phyloP scores from a whole-genome alignment of 2,888 invertebrate genomes.

The Macropis europaea region DNA sequence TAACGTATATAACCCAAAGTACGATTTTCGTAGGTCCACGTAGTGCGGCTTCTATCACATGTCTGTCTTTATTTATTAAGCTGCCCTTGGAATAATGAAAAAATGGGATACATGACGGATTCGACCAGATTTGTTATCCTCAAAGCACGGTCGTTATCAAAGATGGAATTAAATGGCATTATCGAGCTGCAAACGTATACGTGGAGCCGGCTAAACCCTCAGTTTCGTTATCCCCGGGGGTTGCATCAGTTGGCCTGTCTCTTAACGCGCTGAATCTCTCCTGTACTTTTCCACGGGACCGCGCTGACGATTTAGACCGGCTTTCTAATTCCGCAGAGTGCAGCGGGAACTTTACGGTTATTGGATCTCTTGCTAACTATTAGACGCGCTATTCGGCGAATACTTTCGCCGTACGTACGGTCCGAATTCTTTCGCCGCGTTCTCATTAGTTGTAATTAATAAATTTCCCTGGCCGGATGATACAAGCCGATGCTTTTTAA shows the following conservation, averaged over 20 bases:
- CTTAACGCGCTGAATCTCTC: constrained; percentile 31
- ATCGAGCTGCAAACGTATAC: constrained; percentile 47
- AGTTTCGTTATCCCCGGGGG: constrained; percentile 51
- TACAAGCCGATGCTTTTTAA: constrained; percentile 18
- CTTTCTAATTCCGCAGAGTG: constrained; percentile 41
- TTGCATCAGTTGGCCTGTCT: constrained; percentile 1
- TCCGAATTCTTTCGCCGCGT: constrained; percentile 1
- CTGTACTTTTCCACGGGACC: constrained; percentile 28
- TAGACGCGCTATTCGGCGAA: constrained; percentile 23
- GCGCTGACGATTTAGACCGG: constrained; percentile 18
- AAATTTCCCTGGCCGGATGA: constrained; percentile 13
- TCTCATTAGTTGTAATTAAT: constrained; percentile 25
- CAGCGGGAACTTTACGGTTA: constrained; percentile 29
- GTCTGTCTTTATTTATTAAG: no score
- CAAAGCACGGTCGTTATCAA: constrained; percentile 26
- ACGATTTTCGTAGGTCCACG: no score
- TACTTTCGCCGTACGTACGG: constrained; percentile 1
- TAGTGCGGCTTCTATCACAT: no score
- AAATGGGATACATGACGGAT: no score
- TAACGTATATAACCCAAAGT: no score
- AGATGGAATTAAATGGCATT: constrained; percentile 61
- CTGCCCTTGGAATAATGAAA: no score
- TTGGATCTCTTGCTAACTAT: constrained; percentile 20
- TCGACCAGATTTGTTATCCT: no score
- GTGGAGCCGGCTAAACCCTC: constrained; percentile 45